A percentile compares a stretch with the other conserved stretches of the same genome.
These are phyloP conservation scores for Mastigias papua DNA, from an alignment of 30 jellyfish, hydroid and myxozoan species.

Conservation along the genomic window DNA sequence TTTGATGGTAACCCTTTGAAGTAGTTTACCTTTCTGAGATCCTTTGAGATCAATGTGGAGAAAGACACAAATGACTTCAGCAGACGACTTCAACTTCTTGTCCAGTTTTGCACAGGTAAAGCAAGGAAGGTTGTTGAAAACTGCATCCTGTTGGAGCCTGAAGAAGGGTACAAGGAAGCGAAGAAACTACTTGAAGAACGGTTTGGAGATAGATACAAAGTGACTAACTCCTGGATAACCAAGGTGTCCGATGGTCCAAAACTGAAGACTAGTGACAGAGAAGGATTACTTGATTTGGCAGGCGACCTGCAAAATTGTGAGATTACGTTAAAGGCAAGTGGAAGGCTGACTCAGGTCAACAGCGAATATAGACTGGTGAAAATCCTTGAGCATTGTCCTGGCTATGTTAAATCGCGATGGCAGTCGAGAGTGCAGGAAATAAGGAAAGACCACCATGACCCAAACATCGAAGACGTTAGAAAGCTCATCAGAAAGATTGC, in stretches of 20 bases:
- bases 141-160: slow-evolving; percentile 22
- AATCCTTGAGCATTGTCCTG: slow-evolving; percentile 68
- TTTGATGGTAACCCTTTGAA: slow-evolving; percentile 60
- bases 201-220: slow-evolving; percentile 66
- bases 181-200: slow-evolving; percentile 51
- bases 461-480: slow-evolving; percentile 59
- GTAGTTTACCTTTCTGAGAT: slow-evolving; percentile 28
- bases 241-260: slow-evolving; percentile 57
- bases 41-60: slow-evolving; percentile 46
- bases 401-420: slow-evolving; percentile 67
- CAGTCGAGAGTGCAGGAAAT: slow-evolving; percentile 52
- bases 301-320: slow-evolving; percentile 67
- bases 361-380: slow-evolving; percentile 65
- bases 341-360: slow-evolving; percentile 58
- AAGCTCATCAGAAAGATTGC: slow-evolving; percentile 41
- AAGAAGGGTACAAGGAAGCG: slow-evolving; percentile 59
- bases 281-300: slow-evolving; percentile 60
- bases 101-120: slow-evolving; percentile 53
- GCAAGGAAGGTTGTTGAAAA: slow-evolving; percentile 40
- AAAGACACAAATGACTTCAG: slow-evolving; percentile 62
- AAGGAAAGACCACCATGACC: slow-evolving; percentile 44
- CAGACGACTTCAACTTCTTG: slow-evolving; percentile 42
- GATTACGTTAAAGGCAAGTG: slow-evolving; percentile 66
- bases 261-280: slow-evolving; percentile 58
- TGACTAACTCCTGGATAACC: slow-evolving; percentile 56